Evolutionary conservation across 2,113 vertebrate species (phyloP).

Genomic region (Mesitornis unicolor): DNA sequence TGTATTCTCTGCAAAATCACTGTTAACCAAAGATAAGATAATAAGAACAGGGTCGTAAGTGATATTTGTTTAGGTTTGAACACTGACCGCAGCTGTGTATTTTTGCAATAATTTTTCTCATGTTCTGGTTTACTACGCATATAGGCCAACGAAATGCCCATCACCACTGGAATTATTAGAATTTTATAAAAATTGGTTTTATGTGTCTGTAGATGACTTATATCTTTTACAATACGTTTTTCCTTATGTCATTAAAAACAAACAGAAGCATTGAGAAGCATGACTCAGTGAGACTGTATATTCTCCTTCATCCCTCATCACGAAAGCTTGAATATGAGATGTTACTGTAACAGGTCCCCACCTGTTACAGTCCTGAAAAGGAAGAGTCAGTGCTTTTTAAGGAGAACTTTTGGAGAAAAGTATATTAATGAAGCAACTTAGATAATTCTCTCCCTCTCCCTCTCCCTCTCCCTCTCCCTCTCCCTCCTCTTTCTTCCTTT

Average conservation of each 20-base stretch:
- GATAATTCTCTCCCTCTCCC: neutral
- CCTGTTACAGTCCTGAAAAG: neutral
- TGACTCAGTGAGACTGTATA: neutral
- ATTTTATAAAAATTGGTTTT: neutral
- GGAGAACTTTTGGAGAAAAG: neutral
- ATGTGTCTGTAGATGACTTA: neutral
- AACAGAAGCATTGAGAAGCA: neutral
- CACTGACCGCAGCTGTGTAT: neutral
- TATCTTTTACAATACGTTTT: neutral
- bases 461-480: no score
- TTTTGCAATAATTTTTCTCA: neutral
- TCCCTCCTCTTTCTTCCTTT: no score
- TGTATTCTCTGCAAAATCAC: neutral
- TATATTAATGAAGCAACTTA: neutral
- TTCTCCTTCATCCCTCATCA: neutral
- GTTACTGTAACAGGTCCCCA: neutral
- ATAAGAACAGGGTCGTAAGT: neutral
- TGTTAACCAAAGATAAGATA: neutral
- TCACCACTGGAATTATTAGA: neutral
- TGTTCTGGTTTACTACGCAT: neutral
- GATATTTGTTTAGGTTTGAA: neutral
- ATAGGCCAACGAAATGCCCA: neutral
- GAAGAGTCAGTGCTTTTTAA: neutral
- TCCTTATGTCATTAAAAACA: neutral
- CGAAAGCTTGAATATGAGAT: neutral